Percentiles rank a stretch among this genome's conserved stretches.
Conservation (phyloP, 2,888 invertebrate species). For the Phyllotreta cruciferae region DNA sequence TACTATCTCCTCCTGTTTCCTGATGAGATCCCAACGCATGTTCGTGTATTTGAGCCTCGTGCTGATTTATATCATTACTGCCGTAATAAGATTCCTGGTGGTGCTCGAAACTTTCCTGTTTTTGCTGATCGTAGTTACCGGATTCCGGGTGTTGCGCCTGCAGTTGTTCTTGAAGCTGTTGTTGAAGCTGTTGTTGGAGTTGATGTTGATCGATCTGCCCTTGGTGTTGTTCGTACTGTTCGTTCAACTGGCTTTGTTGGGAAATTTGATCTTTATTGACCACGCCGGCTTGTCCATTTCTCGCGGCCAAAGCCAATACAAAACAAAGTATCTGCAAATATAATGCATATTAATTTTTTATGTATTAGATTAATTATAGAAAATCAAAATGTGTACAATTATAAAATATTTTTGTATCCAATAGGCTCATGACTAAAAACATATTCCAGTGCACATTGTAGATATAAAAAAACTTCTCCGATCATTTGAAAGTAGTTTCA, state of each 20-base stretch:
- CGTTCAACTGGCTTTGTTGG: constrained; percentile 11
- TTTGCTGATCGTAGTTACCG: constrained; percentile 17
- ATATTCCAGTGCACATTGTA: constrained; percentile 2
- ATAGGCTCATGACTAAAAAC: background rate
- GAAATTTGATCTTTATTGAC: constrained; percentile 35
- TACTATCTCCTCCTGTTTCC: constrained; percentile 10
- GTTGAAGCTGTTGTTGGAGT: constrained; percentile 4
- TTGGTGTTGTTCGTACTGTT: constrained; percentile 36
- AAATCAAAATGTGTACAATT: background rate
- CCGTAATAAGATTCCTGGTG: constrained; percentile 5
- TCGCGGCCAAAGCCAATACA: constrained; percentile 48
- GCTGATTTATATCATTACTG: constrained; percentile 17
- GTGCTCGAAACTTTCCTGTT: constrained; percentile 15
- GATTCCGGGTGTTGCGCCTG: constrained; percentile 1
- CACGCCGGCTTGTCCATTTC: constrained; percentile 48
- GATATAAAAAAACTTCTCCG: background rate
- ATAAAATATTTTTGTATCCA: too few relatives aligned
- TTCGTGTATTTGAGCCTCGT: constrained; percentile 26
- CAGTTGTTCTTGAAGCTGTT: background rate
- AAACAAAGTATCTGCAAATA: constrained; percentile 47
- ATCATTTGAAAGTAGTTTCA: background rate
- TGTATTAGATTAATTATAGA: background rate
- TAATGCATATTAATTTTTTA: constrained; percentile 9
- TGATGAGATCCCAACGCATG: constrained; percentile 15
- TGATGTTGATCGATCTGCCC: background rate